Base-by-base conservation (phyloP, 2,888 invertebrate genomes). In the Drosophila atripex region DNA sequence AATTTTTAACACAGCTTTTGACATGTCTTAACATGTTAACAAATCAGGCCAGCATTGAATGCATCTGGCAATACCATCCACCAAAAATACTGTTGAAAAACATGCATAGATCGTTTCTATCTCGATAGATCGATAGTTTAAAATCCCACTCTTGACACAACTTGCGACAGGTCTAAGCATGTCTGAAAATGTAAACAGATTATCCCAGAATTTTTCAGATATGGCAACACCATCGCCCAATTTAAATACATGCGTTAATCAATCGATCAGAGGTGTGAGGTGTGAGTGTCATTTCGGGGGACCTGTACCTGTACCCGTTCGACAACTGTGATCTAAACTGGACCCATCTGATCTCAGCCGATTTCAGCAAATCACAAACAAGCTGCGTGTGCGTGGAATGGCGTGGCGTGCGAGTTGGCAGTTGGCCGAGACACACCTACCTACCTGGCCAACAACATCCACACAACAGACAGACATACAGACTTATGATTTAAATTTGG, bases 221-320 rank as follows among this genome's bases (percentile, higher is more conserved):
- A 58, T 55, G 61, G 38, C 46, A 52, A 50, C 57, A 54, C 55
- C 56, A 71, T 57, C 68, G 51, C 38, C 75, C 64, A 65, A 77
- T 75, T 80, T 63, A 73, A 83, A 80, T 73, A 77, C 72, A 77
- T 66, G 77, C 61, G 71, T 49, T 78, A 60, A 77, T 78, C 76
- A 73, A 75, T 57, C 63, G 14, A 35, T 54, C 41, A 65, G 73
- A 73, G n/a, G n/a, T n/a, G 38, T 2, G 54, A 55, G 71, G 54
- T 53, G 60, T 32, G 32, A 39, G 38, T 21, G 23, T 25, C 43
- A 16, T 43, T 46, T 52, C 23, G 47, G 50, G 57, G 25, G 63
- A 71, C 71, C 65, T 52, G 71, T 23, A 23, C 21, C 21, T 4
- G 21, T 72, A 23, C 21, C 21, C 21, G 21, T 72, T 72, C 50